Conservation (phyloP, 2,888 invertebrate genomes). For the Chaetogeoica ovagalla region DNA sequence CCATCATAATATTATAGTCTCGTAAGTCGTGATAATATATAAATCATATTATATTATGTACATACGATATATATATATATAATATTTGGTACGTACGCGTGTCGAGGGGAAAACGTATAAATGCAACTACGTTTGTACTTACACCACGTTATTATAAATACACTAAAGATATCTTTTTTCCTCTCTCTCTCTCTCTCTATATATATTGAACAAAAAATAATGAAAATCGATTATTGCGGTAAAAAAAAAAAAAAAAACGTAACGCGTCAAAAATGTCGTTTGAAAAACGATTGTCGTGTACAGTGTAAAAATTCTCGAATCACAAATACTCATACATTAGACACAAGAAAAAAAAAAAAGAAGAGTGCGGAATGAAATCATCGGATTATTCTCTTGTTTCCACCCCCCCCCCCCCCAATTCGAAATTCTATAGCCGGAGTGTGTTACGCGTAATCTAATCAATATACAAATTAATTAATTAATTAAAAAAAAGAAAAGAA, state of each 20-base stretch:
- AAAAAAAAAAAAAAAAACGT: too few relatives aligned
- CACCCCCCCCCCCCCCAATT: too few relatives aligned
- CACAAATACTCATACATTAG: too few relatives aligned
- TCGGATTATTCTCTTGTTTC: neutral
- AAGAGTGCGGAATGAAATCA: neutral
- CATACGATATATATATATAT: neutral
- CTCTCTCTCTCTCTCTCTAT: neutral
- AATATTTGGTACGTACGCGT: too few relatives aligned
- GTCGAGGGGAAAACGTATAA: slow-evolving; percentile 32
- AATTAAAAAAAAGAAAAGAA: neutral
- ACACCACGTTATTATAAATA: neutral
- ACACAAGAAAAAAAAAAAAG: neutral
- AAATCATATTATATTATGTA: slow-evolving; percentile 35
- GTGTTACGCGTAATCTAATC: too few relatives aligned
- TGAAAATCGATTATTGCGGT: too few relatives aligned
- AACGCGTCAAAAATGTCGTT: too few relatives aligned
- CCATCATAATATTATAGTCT: slow-evolving; percentile 4
- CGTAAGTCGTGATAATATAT: neutral
- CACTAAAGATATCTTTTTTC: slow-evolving; percentile 8
- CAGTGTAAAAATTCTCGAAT: neutral
- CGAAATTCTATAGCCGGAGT: too few relatives aligned
- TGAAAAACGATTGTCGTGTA: too few relatives aligned
- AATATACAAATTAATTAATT: neutral
- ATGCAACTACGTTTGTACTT: slow-evolving; percentile 9
- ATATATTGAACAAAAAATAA: too few relatives aligned